phyloP scores from a whole-genome alignment of 2,113 vertebrate genomes.

The Podilymbus podiceps region DNA sequence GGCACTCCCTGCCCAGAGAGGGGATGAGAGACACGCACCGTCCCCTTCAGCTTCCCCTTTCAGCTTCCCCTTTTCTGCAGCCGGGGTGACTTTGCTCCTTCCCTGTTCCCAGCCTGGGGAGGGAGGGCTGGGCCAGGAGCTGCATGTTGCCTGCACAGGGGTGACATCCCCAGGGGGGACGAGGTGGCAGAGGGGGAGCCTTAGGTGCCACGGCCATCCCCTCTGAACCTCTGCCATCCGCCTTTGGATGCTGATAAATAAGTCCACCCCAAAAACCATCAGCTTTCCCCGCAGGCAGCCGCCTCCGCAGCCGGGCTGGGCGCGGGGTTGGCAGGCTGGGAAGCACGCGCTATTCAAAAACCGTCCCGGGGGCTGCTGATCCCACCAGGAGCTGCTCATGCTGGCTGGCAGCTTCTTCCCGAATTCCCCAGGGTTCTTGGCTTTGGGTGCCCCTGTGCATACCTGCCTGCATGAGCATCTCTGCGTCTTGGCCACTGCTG shows the following conservation, averaged over 20 bases:
- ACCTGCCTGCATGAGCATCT: neutral
- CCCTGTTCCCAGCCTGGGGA: neutral
- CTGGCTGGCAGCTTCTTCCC: neutral
- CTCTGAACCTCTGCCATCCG: neutral
- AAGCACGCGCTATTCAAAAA: neutral
- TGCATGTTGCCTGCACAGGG: rapidly evolving
- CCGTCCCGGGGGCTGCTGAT: neutral
- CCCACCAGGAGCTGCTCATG: neutral
- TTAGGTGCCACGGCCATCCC: neutral
- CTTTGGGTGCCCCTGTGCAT: neutral
- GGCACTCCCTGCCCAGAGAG: neutral
- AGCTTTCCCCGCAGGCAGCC: neutral
- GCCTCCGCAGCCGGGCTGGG: too few species aligned
- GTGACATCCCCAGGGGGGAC: neutral
- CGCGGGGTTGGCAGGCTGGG: neutral
- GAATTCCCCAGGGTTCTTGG: neutral
- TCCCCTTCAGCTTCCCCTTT: conserved; percentile 46
- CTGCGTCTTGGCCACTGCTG: neutral
- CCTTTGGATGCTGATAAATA: neutral
- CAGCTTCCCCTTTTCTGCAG: conserved; percentile 28
- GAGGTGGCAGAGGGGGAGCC: neutral
- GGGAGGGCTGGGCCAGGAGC: neutral
- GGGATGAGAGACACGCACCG: neutral
- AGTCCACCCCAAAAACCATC: neutral
- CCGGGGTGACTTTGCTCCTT: neutral